Evolutionary conservation across 2,888 invertebrate genomes (phyloP).

Genomic region (Lithophane ornitopus): DNA sequence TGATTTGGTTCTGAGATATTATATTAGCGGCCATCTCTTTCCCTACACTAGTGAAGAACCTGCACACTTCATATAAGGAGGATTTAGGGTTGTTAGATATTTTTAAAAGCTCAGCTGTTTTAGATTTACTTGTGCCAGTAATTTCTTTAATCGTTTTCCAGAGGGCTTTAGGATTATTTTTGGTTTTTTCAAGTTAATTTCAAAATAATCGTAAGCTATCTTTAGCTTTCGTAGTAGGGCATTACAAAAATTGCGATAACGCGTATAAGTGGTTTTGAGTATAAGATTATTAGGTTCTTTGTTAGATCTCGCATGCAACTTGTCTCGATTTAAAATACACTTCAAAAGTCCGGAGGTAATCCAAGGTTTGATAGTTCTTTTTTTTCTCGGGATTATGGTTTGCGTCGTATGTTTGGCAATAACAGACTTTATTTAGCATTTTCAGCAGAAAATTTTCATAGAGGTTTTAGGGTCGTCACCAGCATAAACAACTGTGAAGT

Average conservation of each 20-base stretch:
- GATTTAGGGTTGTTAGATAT: no score
- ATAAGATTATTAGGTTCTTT: slow-evolving; percentile 9
- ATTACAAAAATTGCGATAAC: slow-evolving; percentile 15
- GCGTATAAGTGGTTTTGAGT: slow-evolving; percentile 2
- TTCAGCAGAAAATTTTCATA: background rate
- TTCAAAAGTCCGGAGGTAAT: no score
- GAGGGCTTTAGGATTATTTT: no score
- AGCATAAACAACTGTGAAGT: background rate
- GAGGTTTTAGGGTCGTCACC: background rate
- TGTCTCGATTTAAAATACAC: background rate
- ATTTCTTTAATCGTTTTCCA: no score
- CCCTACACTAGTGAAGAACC: no score
- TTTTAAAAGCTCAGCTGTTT: no score
- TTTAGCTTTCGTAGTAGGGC: background rate
- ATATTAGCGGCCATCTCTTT: no score
- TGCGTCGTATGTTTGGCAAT: background rate
- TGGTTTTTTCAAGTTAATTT: background rate
- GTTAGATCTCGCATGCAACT: background rate
- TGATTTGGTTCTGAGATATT: no score
- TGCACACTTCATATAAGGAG: no score
- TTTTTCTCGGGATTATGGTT: background rate
- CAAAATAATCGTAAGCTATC: slow-evolving; percentile 1
- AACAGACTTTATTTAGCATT: background rate
- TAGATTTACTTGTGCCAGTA: no score
- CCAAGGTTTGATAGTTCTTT: background rate